Evolutionary conservation across 2,113 vertebrate genomes (phyloP), one percentile per base, ranked within the genome.

Genomic region (Channa argus): DNA sequence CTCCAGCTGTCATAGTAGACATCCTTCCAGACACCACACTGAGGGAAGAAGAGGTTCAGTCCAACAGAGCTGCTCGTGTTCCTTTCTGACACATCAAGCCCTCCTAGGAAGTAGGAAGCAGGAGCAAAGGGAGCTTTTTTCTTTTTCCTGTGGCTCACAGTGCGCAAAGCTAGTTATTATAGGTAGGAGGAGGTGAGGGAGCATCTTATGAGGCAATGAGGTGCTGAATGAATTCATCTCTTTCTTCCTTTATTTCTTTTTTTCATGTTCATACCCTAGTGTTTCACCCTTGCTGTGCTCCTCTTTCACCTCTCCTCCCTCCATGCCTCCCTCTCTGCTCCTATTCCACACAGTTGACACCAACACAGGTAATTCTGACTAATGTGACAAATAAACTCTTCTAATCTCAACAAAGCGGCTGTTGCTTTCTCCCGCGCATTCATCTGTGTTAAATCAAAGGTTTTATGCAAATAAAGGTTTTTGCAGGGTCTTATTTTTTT

Each of bases 381-480:
- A 93, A 94, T 92, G 86, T 94, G 93, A 93, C 91, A 93, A 94
- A 93, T 92, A 88, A 92, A 91, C 84, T 92, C 84, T 87, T 93
- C 86, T 94, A 94, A 95, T 94, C 93, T 92, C 86, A 86, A 93
- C 88, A 88, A 93, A 93, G 89, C 82, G 83, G 80, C 79, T 80
- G 84, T 59, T 67, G 80, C 74, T 83, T 91, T 79, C 69, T 86
- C 67, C 61, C 41, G 66, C 9, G 79, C 73, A 84, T 86, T 93
- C 91, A 92, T 92, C 88, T 83, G 85, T 72, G 85, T 76, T 82
- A 91, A 94, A 94, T 94, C 89, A 93, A 93, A 93, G 91, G 88
- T 90, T 95, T 93, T 93, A 94, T 93, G 93, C 90, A 93, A 93
- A 94, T 94, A 55, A 36, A 44, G 60, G 38, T 85, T 88, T 88